A percentile compares a stretch with the other conserved stretches of the same genome.
These are phyloP conservation scores for Sinocyclocheilus rhinocerous DNA, from an alignment of 2,113 vertebrate genomes.

Conservation along the genomic window DNA sequence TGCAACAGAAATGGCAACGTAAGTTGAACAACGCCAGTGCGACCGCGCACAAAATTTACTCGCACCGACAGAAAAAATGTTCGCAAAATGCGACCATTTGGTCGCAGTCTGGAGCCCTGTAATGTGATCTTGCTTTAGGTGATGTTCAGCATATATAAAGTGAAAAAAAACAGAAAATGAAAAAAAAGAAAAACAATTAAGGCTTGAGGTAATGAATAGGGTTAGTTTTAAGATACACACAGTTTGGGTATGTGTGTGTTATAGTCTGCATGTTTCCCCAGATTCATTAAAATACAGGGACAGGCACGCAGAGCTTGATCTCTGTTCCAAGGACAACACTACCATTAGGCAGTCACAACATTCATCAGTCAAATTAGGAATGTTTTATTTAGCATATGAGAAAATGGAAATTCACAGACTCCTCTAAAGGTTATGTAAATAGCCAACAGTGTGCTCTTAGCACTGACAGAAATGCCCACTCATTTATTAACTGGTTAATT, in stretches of 20 bases:
- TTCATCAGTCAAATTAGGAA: constrained; percentile 54
- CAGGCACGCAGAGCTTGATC: constrained; percentile 29
- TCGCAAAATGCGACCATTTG: too few species aligned
- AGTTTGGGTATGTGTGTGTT: constrained; percentile 26
- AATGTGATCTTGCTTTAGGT: neutral
- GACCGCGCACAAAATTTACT: too few species aligned
- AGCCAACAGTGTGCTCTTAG: constrained; percentile 35
- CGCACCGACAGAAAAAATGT: too few species aligned
- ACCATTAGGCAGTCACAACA: constrained; percentile 52
- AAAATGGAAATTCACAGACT: constrained; percentile 33
- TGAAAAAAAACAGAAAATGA: neutral
- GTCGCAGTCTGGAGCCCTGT: too few species aligned
- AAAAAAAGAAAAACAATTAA: neutral
- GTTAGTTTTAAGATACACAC: constrained; percentile 12
- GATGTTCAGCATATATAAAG: neutral
- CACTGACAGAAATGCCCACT: constrained; percentile 35
- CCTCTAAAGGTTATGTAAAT: constrained; percentile 52
- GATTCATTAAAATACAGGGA: constrained; percentile 48
- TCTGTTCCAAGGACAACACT: constrained; percentile 46
- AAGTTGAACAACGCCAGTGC: too few species aligned
- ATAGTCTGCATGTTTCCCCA: constrained; percentile 6
- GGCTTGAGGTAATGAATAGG: neutral
- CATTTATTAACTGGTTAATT: constrained; percentile 51
- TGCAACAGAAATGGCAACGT: too few species aligned
- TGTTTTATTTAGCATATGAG: constrained; percentile 38